These are phyloP conservation scores for Amazona guildingii DNA, from an alignment of 2,113 vertebrate genomes.

Conservation along the genomic window DNA sequence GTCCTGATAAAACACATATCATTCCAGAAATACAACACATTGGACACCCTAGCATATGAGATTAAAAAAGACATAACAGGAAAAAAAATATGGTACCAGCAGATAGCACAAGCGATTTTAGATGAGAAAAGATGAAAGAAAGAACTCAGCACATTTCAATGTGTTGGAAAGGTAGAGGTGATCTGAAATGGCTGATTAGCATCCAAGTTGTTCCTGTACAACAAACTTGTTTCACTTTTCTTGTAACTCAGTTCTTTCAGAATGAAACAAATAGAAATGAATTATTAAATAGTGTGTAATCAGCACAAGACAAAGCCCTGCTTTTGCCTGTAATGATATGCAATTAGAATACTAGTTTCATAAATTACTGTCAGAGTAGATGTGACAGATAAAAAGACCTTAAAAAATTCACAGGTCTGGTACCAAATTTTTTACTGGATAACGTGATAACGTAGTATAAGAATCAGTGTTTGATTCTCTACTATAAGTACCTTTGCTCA, in stretches of 20 bases:
- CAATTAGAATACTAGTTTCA: neutral
- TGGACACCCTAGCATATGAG: neutral
- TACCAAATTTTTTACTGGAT: neutral
- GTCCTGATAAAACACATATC: fast-evolving
- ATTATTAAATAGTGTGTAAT: neutral
- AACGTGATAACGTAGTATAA: neutral
- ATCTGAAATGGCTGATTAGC: neutral
- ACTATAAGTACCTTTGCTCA: neutral
- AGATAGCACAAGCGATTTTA: neutral
- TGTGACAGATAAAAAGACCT: neutral
- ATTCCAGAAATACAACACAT: neutral
- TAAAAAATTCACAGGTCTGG: neutral
- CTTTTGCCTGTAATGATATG: neutral
- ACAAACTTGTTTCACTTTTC: neutral
- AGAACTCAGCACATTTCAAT: neutral
- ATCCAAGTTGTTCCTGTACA: neutral
- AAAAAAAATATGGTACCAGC: neutral
- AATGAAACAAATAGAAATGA: neutral
- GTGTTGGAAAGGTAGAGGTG: neutral
- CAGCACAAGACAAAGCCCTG: neutral
- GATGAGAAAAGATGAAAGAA: neutral
- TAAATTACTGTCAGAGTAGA: neutral
- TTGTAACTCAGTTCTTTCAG: neutral
- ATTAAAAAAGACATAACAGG: neutral
- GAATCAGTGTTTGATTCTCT: neutral